Conservation (phyloP, 2,797 vertebrate species). For the Vespertilio murinus region DNA sequence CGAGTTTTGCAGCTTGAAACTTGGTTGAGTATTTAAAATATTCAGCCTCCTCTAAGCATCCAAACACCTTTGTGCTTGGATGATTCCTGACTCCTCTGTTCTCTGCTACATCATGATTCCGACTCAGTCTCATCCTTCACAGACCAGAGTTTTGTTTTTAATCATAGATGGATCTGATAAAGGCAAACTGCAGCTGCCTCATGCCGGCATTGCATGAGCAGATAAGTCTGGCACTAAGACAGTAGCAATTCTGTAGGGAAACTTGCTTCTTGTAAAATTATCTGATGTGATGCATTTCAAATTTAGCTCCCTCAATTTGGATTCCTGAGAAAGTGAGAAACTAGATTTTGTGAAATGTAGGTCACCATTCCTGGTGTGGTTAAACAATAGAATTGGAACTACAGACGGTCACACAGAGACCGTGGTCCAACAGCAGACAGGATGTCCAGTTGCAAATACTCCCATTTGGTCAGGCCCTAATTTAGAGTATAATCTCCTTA, state of each 20-base stretch:
- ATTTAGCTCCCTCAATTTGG: constrained; percentile 21
- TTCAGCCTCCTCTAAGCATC: constrained; percentile 80
- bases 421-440: not conserved
- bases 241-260: not conserved
- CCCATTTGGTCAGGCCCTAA: not conserved
- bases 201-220: constrained; percentile 45
- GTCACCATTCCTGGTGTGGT: constrained; percentile 5
- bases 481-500: not conserved
- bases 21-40: constrained; percentile 83
- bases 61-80: constrained; percentile 82
- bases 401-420: not conserved
- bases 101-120: constrained; percentile 74
- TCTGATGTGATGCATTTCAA: not conserved
- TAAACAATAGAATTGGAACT: constrained; percentile 20
- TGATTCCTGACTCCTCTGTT: constrained; percentile 76
- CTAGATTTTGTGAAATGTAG: too few species aligned
- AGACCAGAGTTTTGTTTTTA: constrained; percentile 49
- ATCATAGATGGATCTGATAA: constrained; percentile 62
- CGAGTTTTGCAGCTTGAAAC: constrained; percentile 72
- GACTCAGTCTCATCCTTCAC: constrained; percentile 59
- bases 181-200: constrained; percentile 37
- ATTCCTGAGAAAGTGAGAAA: constrained; percentile 10
- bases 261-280: not conserved
- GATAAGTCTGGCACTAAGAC: constrained; percentile 43
- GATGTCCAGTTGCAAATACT: not conserved